Evolutionary conservation across 2,113 vertebrate species (phyloP), one percentile per base, ranked within the genome.

Genomic region (Passer domesticus): DNA sequence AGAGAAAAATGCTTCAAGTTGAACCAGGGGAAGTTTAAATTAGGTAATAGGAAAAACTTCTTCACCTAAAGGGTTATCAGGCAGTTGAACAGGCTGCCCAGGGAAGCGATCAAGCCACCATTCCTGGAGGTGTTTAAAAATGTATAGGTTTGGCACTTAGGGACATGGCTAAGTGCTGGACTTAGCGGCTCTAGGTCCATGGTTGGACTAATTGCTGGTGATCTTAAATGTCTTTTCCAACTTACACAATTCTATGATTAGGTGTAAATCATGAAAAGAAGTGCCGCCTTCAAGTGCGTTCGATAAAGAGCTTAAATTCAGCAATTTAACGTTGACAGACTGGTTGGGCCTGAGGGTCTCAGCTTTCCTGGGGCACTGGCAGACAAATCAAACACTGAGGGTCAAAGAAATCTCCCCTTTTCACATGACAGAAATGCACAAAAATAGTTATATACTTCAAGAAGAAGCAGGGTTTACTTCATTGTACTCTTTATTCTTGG

Each of bases 281-380:
- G 0, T 43, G 15, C 3, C 0, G 2, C 22, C 10, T 88, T 70
- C 1, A 4, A 50, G 8, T 41, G 10, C 22, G 49, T 83, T 33
- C 10, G 9, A 18, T 59, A 44, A 70, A 56, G 46, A 82, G 3
- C 8, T 52, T 82, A 35, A 85, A 78, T 82, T 82, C 16, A 60
- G 15, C 6, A 52, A 25, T 67, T 49, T 58, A 67, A 25, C 1
- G 4, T 21, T 30, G 44, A 27, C 37, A 52, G 11, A 15, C 18
- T 59, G 17, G 17, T 50, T 68, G 21, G 14, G 9, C 14, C 21
- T 21, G 14, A 59, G 14, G 5, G 31, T 50, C 25, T 50, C 21
- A 21, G 37, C 37, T 37, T 76, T 59, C 62, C 31, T 52, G 17
- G 25, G 2, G 21, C 31, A 50, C 10, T 41, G 30, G 28, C 9